phyloP scores from a whole-genome alignment of 2,888 invertebrate genomes.

The Tachina grossa region DNA sequence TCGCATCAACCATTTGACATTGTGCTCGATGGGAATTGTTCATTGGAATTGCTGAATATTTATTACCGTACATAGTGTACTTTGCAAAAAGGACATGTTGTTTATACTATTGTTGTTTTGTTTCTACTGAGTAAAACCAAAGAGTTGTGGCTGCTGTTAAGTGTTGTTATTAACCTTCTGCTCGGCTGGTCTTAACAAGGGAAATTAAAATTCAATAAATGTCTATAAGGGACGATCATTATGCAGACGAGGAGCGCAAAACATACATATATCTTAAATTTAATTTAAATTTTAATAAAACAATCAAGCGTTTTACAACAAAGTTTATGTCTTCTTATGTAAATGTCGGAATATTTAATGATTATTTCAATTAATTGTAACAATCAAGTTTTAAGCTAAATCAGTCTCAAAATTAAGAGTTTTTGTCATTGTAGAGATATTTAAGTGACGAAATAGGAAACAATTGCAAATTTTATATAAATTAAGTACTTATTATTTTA shows the following conservation, averaged over 20 bases:
- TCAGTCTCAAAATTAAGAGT: background rate
- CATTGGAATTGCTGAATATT: conserved; percentile 22
- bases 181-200: conserved; percentile 66
- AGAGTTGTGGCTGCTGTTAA: conserved; percentile 59
- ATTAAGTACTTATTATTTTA: conserved; percentile 46
- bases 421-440: background rate
- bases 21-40: background rate
- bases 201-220: conserved; percentile 71
- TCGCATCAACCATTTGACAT: too few relatives aligned
- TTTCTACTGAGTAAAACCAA: conserved; percentile 35
- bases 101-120: conserved; percentile 14
- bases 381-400: conserved; percentile 39
- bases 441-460: background rate
- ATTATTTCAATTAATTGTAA: conserved; percentile 58
- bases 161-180: conserved; percentile 68
- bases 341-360: conserved; percentile 39
- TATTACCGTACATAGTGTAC: conserved; percentile 5
- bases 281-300: background rate
- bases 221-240: conserved; percentile 34
- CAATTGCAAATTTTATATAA: conserved; percentile 32
- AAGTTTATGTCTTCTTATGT: conserved; percentile 27
- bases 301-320: conserved; percentile 2
- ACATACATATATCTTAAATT: conserved; percentile 30
- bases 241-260: background rate
- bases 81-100: conserved; percentile 32